A percentile compares a stretch with the other conserved stretches of the same genome.
These are phyloP conservation scores for Epistrophella euchroma DNA, from an alignment of 2,888 invertebrate genomes.

Conservation along the genomic window DNA sequence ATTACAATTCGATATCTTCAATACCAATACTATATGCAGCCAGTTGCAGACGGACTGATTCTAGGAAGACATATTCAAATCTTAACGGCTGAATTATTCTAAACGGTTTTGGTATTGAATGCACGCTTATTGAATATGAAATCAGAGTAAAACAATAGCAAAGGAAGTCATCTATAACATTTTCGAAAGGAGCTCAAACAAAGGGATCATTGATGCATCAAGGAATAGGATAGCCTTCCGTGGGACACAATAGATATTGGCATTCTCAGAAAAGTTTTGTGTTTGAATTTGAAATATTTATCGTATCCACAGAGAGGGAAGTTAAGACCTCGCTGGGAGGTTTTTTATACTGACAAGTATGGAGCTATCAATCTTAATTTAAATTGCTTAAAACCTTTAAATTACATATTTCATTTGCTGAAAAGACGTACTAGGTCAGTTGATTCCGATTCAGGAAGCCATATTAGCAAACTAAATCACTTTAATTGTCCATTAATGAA, in stretches of 20 bases:
- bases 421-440: too few relatives aligned
- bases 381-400: background rate
- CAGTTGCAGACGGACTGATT: conserved; percentile 34
- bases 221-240: background rate
- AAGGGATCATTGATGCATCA: conserved; percentile 41
- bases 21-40: too few relatives aligned
- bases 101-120: conserved; percentile 46
- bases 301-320: background rate
- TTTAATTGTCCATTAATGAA: too few relatives aligned
- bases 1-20: conserved; percentile 37
- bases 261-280: conserved; percentile 21
- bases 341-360: background rate
- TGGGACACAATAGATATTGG: conserved; percentile 26
- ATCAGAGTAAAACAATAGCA: conserved; percentile 46
- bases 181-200: conserved; percentile 11
- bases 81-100: conserved; percentile 67
- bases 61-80: conserved; percentile 71
- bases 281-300: conserved; percentile 40
- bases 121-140: conserved; percentile 65
- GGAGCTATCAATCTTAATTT: background rate
- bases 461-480: background rate
- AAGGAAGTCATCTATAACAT: conserved; percentile 42
- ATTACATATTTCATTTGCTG: background rate
- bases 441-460: background rate
- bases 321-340: background rate